A percentile compares a stretch with the other conserved stretches of the same genome.
Evolutionary conservation across 2,797 vertebrate genomes (phyloP).

Genomic region (Clarias laeviceps): DNA sequence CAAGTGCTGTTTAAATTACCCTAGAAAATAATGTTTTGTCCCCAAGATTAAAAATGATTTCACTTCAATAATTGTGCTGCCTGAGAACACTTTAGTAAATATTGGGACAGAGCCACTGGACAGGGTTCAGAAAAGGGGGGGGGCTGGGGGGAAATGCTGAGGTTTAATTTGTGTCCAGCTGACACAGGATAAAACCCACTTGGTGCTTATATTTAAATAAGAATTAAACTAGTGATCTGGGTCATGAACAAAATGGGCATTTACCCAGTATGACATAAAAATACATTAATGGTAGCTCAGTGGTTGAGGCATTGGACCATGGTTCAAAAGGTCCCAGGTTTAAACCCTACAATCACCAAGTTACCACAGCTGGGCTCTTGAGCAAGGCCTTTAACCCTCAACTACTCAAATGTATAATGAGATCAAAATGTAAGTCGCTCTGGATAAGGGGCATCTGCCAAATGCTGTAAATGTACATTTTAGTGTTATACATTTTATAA

Average conservation of each 20-base stretch:
- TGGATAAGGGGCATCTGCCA: too few species aligned
- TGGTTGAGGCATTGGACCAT: too few species aligned
- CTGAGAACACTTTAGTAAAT: constrained; percentile 15
- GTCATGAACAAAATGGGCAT: not conserved
- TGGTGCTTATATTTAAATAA: not conserved
- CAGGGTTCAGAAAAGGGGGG: not conserved
- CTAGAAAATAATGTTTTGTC: constrained; percentile 25
- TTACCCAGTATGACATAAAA: not conserved
- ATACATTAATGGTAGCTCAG: too few species aligned
- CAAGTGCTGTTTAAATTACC: constrained; percentile 39
- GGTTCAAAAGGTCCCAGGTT: too few species aligned
- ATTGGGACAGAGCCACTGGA: not conserved
- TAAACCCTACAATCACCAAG: too few species aligned
- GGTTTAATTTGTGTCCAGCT: constrained; percentile 1
- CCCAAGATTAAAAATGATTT: constrained; percentile 24
- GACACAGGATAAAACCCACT: not conserved
- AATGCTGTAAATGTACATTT: not conserved
- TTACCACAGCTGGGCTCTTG: too few species aligned
- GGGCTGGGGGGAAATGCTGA: not conserved
- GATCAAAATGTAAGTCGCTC: too few species aligned
- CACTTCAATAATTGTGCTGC: constrained; percentile 26
- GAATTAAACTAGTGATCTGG: too few species aligned
- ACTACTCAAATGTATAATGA: too few species aligned
- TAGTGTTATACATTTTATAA: not conserved
- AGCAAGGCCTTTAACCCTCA: too few species aligned